A percentile compares a stretch with the other conserved stretches of the same genome.
phyloP scores from a whole-genome alignment of 2,888 invertebrate genomes.

The Rosalia funebris region DNA sequence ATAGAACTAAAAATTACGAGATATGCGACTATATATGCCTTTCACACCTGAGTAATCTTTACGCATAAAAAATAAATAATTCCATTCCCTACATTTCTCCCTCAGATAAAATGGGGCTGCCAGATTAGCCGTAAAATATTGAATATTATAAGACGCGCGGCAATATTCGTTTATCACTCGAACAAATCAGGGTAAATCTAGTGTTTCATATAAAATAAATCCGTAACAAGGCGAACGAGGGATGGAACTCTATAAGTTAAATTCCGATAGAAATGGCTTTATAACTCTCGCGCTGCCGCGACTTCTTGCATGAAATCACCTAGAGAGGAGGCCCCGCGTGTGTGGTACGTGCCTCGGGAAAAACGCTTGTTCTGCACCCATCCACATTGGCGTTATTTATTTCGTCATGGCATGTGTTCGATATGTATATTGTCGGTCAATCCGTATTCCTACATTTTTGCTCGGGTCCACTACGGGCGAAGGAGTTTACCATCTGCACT shows the following conservation, averaged over 20 bases:
- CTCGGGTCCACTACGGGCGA: neutral
- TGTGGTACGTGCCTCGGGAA: constrained; percentile 22
- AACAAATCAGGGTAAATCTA: constrained; percentile 17
- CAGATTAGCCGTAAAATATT: constrained; percentile 28
- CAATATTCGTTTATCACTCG: constrained; percentile 28
- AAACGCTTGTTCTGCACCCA: constrained; percentile 26
- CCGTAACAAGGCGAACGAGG: constrained; percentile 21
- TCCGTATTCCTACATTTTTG: constrained; percentile 54
- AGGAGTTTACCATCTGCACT: neutral
- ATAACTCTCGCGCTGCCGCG: constrained; percentile 16
- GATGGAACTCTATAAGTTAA: constrained; percentile 25
- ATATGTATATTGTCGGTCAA: constrained; percentile 64
- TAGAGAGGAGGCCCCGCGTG: constrained; percentile 10
- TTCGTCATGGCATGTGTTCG: constrained; percentile 61
- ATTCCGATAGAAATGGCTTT: constrained; percentile 28
- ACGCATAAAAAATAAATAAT: no score
- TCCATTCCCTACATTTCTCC: no score
- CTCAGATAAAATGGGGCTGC: no score
- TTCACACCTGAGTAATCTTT: no score
- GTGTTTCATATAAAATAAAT: constrained; percentile 30
- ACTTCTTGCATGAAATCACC: constrained; percentile 20
- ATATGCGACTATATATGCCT: no score
- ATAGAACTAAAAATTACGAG: no score
- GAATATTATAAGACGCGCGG: constrained; percentile 23
- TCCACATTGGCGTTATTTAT: constrained; percentile 27